Evolutionary conservation across 2,888 invertebrate species (phyloP).

Genomic region (Rutpela maculata): DNA sequence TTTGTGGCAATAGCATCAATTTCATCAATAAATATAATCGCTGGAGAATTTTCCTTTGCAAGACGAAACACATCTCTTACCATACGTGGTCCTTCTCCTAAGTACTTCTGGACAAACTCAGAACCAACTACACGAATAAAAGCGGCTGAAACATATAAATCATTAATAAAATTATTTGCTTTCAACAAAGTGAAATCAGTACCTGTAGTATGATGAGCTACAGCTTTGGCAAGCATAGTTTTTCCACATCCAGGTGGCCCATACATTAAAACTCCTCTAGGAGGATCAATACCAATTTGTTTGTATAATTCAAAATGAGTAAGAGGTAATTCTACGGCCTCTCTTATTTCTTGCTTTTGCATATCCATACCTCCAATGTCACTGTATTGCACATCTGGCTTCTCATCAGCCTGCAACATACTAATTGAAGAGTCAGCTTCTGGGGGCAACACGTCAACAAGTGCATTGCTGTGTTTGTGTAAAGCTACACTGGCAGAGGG

Average conservation of each 20-base stretch:
- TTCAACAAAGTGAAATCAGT: conserved; percentile 48
- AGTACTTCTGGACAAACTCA: conserved; percentile 99
- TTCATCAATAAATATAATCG: conserved; percentile 99
- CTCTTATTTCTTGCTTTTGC: conserved; percentile 99
- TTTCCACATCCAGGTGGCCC: conserved; percentile 99
- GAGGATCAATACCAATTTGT: conserved; percentile 99
- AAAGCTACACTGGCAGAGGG: conserved; percentile 98
- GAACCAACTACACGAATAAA: conserved; percentile 99
- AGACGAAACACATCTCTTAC: conserved; percentile 98
- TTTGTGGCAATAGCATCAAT: conserved; percentile 99
- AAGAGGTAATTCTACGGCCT: conserved; percentile 97
- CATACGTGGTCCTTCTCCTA: conserved; percentile 99
- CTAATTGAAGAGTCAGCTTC: conserved; percentile 99
- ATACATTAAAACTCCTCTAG: conserved; percentile 92
- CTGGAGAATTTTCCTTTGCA: conserved; percentile 99
- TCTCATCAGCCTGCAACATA: conserved; percentile 98
- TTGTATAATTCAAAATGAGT: conserved; percentile 99
- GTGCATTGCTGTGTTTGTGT: conserved; percentile 99
- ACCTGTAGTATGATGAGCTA: conserved; percentile 98
- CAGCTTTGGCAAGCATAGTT: conserved; percentile 99
- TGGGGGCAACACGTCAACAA: conserved; percentile 98
- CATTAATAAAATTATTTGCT: conserved; percentile 1
- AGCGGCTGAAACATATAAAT: conserved; percentile 81
- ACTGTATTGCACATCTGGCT: conserved; percentile 97
- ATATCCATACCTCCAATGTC: conserved; percentile 99